Evolutionary conservation across 1,140 invertebrate species (phyloP).

Genomic region (Drosophila pachea): DNA sequence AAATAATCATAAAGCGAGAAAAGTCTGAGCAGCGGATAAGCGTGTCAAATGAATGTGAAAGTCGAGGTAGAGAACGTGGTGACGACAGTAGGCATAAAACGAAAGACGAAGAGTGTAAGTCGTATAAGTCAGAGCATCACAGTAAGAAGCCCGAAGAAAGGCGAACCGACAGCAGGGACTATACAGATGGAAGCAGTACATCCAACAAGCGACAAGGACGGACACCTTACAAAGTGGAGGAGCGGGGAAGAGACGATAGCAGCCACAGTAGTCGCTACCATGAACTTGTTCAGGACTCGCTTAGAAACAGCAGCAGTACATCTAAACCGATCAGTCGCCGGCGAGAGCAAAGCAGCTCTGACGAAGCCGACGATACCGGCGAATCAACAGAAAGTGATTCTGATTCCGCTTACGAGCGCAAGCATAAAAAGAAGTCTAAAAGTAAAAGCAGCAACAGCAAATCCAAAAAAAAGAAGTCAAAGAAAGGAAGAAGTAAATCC

Average conservation of each 20-base stretch:
- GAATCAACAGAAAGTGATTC: conserved; percentile 69
- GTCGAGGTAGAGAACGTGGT: conserved; percentile 23
- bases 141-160: conserved; percentile 23
- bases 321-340: conserved; percentile 29
- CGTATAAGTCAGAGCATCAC: conserved; percentile 19
- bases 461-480: conserved; percentile 61
- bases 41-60: conserved; percentile 8
- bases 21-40: conserved; percentile 23
- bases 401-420: conserved; percentile 66
- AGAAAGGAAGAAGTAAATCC: conserved; percentile 61
- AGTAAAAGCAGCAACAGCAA: conserved; percentile 36
- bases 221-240: conserved; percentile 25
- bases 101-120: conserved; percentile 43
- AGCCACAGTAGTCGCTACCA: conserved; percentile 21
- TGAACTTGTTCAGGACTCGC: conserved; percentile 20
- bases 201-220: conserved; percentile 28
- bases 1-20: conserved; percentile 62
- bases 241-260: conserved; percentile 9
- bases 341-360: conserved; percentile 51
- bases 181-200: conserved; percentile 29
- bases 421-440: conserved; percentile 58
- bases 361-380: conserved; percentile 61
- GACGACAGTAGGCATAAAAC: conserved; percentile 31
- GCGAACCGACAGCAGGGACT: conserved; percentile 8
- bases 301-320: conserved; percentile 21